Evolutionary conservation across 2,888 invertebrate genomes (phyloP).

Genomic region (Caenorhabditis macrosperma): DNA sequence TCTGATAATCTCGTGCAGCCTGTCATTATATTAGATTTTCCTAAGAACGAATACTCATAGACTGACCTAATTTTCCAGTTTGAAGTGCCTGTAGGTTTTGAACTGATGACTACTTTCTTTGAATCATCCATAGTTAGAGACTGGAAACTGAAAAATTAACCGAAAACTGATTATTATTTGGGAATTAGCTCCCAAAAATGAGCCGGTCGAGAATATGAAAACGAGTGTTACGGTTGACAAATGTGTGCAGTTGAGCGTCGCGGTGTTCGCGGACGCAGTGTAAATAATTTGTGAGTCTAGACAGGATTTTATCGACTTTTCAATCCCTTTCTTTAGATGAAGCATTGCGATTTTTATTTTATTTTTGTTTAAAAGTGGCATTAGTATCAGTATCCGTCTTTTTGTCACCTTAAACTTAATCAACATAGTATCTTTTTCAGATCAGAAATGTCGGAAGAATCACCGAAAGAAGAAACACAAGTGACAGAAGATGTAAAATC

Average conservation of each 20-base stretch:
- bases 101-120: constrained; percentile 23
- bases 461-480: background rate
- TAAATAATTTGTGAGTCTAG: constrained; percentile 10
- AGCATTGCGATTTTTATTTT: no score
- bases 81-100: constrained; percentile 48
- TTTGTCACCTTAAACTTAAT: no score
- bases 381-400: no score
- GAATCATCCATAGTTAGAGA: constrained; percentile 11
- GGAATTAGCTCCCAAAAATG: no score
- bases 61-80: constrained; percentile 51
- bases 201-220: background rate
- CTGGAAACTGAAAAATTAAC: background rate
- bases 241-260: constrained; percentile 27
- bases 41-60: background rate
- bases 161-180: no score
- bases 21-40: constrained; percentile 5
- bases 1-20: constrained; percentile 37
- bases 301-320: background rate
- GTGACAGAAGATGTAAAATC: constrained; percentile 36
- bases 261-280: constrained; percentile 19
- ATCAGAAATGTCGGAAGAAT: background rate
- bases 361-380: no score
- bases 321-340: no score
- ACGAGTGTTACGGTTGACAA: constrained; percentile 21
- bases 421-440: background rate